Evolutionary conservation across 2,113 vertebrate species (phyloP).

Genomic region (Lasiurus cinereus): DNA sequence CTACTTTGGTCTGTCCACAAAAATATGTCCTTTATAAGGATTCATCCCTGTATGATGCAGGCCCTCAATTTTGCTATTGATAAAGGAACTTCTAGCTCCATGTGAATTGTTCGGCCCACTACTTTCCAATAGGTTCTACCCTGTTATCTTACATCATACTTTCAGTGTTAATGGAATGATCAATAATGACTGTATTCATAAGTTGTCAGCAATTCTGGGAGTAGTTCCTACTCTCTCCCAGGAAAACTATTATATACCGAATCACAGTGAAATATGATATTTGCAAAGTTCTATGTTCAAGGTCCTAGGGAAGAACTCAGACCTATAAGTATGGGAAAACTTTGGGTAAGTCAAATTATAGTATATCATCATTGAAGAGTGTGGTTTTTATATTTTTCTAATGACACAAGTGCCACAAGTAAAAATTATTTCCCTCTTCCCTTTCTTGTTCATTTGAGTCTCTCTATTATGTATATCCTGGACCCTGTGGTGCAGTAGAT

Average conservation of each 20-base stretch:
- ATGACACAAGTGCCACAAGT: background rate
- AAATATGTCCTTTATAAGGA: background rate
- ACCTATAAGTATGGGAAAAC: background rate
- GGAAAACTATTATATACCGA: background rate
- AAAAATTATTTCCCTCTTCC: background rate
- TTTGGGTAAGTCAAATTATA: background rate
- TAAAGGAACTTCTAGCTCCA: background rate
- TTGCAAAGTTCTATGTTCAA: background rate
- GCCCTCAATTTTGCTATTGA: accelerated
- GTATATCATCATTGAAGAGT: background rate
- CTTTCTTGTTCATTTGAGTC: background rate
- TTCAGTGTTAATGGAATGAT: background rate
- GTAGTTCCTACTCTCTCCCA: background rate
- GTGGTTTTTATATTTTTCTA: background rate
- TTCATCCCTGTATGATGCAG: background rate
- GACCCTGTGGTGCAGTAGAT: accelerated
- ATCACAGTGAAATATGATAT: background rate
- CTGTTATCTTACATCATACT: background rate
- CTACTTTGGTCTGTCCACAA: background rate
- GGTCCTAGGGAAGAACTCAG: background rate
- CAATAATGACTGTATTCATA: background rate
- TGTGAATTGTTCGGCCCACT: background rate
- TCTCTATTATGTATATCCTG: background rate
- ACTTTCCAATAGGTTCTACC: background rate
- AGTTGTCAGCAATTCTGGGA: background rate